Conservation (phyloP, 30 jellyfish, hydroid and myxozoan species). For the Hydra vulgaris region DNA sequence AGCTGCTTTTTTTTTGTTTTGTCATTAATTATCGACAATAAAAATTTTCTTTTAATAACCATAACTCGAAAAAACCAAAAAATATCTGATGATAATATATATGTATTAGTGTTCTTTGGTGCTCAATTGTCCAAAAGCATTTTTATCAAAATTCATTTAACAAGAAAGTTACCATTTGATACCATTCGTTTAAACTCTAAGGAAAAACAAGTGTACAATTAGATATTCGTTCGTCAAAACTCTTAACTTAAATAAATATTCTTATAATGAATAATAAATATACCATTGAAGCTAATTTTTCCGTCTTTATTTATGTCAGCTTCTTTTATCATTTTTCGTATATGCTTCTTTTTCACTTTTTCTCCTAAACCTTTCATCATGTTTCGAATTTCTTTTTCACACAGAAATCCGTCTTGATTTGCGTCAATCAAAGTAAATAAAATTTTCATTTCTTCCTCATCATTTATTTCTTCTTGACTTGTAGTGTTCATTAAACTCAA, state of each 20-base stretch:
- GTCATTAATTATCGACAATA: neutral
- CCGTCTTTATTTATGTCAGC: constrained; percentile 32
- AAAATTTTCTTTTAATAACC: neutral
- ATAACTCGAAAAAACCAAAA: neutral
- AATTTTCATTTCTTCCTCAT: constrained; percentile 18
- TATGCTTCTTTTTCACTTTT: constrained; percentile 26
- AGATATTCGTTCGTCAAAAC: too few relatives aligned
- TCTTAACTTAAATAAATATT: too few relatives aligned
- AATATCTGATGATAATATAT: too few relatives aligned
- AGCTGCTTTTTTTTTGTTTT: neutral
- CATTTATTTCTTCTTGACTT: constrained; percentile 6
- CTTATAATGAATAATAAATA: too few relatives aligned
- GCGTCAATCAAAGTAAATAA: constrained; percentile 20
- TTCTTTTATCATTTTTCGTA: constrained; percentile 30
- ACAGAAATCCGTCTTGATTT: constrained; percentile 18
- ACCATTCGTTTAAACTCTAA: constrained; percentile 29
- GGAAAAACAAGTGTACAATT: too few relatives aligned
- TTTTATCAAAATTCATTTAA: neutral
- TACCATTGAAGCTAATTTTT: constrained; percentile 25
- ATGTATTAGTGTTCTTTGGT: neutral
- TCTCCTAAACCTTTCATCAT: constrained; percentile 33
- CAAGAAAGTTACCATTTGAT: constrained; percentile 21
- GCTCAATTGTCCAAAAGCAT: neutral
- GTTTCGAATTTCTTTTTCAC: constrained; percentile 20
- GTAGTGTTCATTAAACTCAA: constrained; percentile 11